phyloP scores from a whole-genome alignment of 2,888 invertebrate species.

The Esperia sulphurella region DNA sequence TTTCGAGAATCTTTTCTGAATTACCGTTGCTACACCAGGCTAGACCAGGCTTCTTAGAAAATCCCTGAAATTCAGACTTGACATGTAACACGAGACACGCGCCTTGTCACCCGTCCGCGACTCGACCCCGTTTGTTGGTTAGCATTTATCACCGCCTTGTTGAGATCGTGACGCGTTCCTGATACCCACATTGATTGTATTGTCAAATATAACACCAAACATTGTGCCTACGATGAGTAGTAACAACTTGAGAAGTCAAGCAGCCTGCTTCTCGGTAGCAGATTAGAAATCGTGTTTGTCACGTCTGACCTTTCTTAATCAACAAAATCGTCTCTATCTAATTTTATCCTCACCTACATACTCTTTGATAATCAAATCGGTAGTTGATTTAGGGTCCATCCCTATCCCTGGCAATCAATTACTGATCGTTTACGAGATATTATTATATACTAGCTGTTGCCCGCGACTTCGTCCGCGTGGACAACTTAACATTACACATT shows the following conservation, averaged over 20 bases:
- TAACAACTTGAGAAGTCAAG: slow-evolving; percentile 6
- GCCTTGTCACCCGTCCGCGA: slow-evolving; percentile 1
- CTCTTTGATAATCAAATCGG: no score
- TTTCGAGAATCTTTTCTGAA: no score
- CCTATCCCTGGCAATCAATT: no score
- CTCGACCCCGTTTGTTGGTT: slow-evolving; percentile 7
- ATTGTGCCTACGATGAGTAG: slow-evolving; percentile 20
- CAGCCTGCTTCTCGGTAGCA: slow-evolving; percentile 6
- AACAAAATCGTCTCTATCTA: background rate
- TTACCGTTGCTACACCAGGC: no score
- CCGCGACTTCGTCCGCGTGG: no score
- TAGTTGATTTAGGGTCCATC: no score
- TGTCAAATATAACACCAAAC: slow-evolving; percentile 32
- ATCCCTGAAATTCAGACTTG: background rate
- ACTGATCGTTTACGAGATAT: no score
- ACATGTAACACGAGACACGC: background rate
- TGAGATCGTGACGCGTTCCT: slow-evolving; percentile 29
- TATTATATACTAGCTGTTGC: no score
- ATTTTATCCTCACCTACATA: no score
- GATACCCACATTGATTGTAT: slow-evolving; percentile 58
- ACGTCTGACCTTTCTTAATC: slow-evolving; percentile 8
- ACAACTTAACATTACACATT: no score
- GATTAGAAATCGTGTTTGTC: slow-evolving; percentile 21
- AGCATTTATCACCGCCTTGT: slow-evolving; percentile 4
- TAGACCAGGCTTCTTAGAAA: no score